phyloP scores from a whole-genome alignment of 2,888 invertebrate species.

The Ormyrus thymus region DNA sequence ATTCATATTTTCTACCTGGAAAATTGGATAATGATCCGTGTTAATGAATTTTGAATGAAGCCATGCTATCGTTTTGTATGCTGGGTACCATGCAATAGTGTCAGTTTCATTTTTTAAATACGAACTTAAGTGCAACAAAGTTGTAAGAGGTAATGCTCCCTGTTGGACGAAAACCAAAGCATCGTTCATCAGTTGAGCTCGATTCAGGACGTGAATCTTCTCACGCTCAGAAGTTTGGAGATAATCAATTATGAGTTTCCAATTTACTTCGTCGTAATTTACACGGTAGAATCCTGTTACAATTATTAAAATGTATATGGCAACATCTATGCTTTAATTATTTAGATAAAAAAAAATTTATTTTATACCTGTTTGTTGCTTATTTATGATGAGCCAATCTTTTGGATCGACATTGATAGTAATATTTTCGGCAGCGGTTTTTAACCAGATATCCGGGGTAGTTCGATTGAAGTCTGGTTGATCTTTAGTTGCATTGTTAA shows the following conservation, averaged over 20 bases:
- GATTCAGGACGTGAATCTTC: slow-evolving; percentile 82
- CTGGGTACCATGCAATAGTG: slow-evolving; percentile 90
- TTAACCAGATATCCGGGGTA: slow-evolving; percentile 76
- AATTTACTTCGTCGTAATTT: slow-evolving; percentile 86
- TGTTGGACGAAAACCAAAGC: slow-evolving; percentile 83
- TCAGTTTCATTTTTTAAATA: slow-evolving; percentile 86
- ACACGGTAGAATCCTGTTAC: slow-evolving; percentile 81
- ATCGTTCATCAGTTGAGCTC: slow-evolving; percentile 91
- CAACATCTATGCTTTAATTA: neutral
- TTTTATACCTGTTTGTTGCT: slow-evolving; percentile 78
- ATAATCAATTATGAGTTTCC: slow-evolving; percentile 81
- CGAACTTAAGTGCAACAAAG: slow-evolving; percentile 85
- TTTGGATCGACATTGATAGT: slow-evolving; percentile 65
- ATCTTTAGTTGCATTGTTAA: slow-evolving; percentile 62
- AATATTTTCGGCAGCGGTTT: neutral
- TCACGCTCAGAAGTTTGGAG: slow-evolving; percentile 76
- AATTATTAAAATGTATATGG: neutral
- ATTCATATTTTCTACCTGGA: slow-evolving; percentile 36
- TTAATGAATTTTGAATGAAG: slow-evolving; percentile 71
- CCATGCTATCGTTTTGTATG: slow-evolving; percentile 83
- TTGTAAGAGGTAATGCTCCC: slow-evolving; percentile 82
- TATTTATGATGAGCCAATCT: slow-evolving; percentile 81
- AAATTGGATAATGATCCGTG: slow-evolving; percentile 28
- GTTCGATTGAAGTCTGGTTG: slow-evolving; percentile 75
- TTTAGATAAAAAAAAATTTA: slow-evolving; percentile 6